These are phyloP conservation scores for Drosophila ercepeae DNA, from an alignment of 1,140 invertebrate species.

Conservation along the genomic window DNA sequence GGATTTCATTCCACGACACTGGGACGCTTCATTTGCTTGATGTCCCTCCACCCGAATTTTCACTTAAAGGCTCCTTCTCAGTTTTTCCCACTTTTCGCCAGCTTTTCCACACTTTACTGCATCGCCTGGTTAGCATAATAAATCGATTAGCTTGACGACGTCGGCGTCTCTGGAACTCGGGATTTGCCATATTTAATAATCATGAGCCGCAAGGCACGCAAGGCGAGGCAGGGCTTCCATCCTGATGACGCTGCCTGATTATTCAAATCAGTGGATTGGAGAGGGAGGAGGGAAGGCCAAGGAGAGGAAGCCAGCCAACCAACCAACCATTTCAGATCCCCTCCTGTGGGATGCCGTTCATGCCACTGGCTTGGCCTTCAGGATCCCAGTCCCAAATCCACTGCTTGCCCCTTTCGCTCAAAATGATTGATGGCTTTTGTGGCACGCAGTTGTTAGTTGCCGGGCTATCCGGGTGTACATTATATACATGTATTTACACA, in stretches of 20 bases:
- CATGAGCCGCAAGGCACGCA: conserved; percentile 51
- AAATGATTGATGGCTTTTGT: conserved; percentile 81
- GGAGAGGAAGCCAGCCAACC: conserved; percentile 5
- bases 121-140: conserved; percentile 80
- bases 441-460: conserved; percentile 62
- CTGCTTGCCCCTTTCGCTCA: conserved; percentile 79
- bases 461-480: conserved; percentile 35
- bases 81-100: conserved; percentile 6
- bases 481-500: conserved; percentile 29
- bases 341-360: neutral
- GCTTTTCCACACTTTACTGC: conserved; percentile 66
- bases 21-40: conserved; percentile 69
- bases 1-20: neutral
- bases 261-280: conserved; percentile 57
- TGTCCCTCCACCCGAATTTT: conserved; percentile 10
- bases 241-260: conserved; percentile 72
- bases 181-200: conserved; percentile 80
- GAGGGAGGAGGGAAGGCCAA: neutral
- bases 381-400: conserved; percentile 20
- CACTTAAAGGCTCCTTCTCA: conserved; percentile 5
- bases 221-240: conserved; percentile 39
- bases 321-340: neutral
- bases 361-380: conserved; percentile 5
- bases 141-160: conserved; percentile 71
- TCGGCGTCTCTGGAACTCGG: conserved; percentile 21